A percentile compares a stretch with the other conserved stretches of the same genome.
Conservation (phyloP, 2,888 invertebrate species). For the Thereva unica region DNA sequence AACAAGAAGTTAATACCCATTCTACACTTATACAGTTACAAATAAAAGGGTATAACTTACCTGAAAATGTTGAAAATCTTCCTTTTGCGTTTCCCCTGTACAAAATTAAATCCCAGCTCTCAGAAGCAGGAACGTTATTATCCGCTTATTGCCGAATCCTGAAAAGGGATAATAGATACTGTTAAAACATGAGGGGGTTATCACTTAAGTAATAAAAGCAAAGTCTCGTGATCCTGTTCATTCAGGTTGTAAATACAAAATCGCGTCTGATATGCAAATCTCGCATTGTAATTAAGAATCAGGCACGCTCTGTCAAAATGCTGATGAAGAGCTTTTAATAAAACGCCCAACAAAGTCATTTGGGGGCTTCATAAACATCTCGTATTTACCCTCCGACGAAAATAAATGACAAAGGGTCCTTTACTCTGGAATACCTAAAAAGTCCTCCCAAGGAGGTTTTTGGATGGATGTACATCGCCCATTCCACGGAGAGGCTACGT, state of each 20-base stretch:
- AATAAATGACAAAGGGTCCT: too few relatives aligned
- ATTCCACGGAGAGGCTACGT: too few relatives aligned
- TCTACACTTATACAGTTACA: background rate
- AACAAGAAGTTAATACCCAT: too few relatives aligned
- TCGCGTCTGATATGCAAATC: conserved; percentile 11
- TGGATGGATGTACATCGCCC: too few relatives aligned
- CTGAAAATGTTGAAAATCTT: conserved; percentile 19
- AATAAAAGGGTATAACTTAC: conserved; percentile 15
- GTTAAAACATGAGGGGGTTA: conserved; percentile 11
- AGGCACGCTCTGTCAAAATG: conserved; percentile 7
- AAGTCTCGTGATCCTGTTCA: too few relatives aligned
- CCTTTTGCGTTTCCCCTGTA: conserved; percentile 3
- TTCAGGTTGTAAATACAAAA: too few relatives aligned
- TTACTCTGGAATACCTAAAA: too few relatives aligned
- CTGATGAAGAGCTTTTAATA: conserved; percentile 23
- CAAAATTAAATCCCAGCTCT: background rate
- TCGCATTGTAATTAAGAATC: conserved; percentile 24
- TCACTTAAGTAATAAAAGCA: too few relatives aligned
- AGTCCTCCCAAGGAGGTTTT: too few relatives aligned
- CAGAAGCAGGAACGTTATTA: conserved; percentile 10
- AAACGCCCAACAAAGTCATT: conserved; percentile 10
- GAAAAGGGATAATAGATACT: conserved; percentile 14
- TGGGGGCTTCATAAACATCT: conserved; percentile 7
- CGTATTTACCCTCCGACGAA: background rate
- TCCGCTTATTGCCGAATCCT: conserved; percentile 15